Base-by-base conservation (phyloP, 2,888 invertebrate genomes). In the Lypha dubia region DNA sequence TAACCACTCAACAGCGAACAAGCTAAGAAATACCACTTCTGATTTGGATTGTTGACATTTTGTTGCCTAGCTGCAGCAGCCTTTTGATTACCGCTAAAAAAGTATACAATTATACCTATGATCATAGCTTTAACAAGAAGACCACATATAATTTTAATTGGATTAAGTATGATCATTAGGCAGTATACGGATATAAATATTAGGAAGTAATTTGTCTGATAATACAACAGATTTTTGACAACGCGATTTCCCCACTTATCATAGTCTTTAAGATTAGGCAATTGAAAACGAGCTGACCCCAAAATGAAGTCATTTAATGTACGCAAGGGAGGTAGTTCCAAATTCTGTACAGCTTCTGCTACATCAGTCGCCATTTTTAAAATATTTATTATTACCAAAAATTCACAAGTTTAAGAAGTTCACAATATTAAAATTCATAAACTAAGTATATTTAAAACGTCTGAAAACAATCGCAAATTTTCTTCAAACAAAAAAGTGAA, bases 231-330 rank as follows among this genome's bases (percentile, higher is more conserved):
- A 91, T 96, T 96, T 89, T 95, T 95, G 22, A 95, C 94, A 5
- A 97, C 95, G 86, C 97, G 93, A 90, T 96, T 96, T 79, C 95
- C 95, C 97, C 97, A 97, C 93, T 95, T 95, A 58, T 96, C 96
- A 68, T 95, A 92, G 91, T 97, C 96, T 88, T 94, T 94, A 13
- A 95, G 91, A 91, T 96, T 95, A 58, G 97, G 97, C 74, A 96
- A 92, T 92, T 97, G 96, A 92, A 97, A 97, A 79, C 96, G 93
- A 9, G 97, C 96, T 11, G 95, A 95, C 87, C 95, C 95, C 84
- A 96, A 89, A 24, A 96, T 89, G 90, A 97, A 97, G 90, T 97
- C 97, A 88, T 96, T 95, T 83, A 97, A 91, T 71, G 93, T 93
- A 41, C 97, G 93, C 58, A 97, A 91, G 1, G 96, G 96, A 53